Base-by-base conservation (phyloP, 2,888 invertebrate species). In the Eristalis intricaria region DNA sequence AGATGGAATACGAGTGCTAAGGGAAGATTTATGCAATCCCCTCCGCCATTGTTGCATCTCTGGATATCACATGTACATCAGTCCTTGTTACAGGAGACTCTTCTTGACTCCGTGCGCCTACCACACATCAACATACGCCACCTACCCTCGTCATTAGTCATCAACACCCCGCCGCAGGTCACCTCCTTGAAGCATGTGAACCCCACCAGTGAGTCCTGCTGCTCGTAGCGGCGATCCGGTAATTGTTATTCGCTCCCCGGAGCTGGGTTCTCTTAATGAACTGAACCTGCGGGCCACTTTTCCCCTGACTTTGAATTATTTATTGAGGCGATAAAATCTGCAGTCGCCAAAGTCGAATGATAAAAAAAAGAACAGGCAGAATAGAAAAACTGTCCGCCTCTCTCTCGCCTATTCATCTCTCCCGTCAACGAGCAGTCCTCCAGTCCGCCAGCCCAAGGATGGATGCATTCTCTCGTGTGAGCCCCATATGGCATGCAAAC, bases 301-400 rank as follows among this genome's bases (percentile, higher is more conserved):
- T 74, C 43, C 80, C 69, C 76, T 84, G 87, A 87, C 84, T 87
- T 87, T 87, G 84, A 87, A 87, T 87, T 80, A 87, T 87, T 87
- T 87, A 87, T 84, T 70, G 83, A 68, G 74, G 71, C 79, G 74
- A 79, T 78, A 75, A 83, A 87, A 87, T 79, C 87, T 83, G 66
- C 78, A 71, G 74, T 40, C 66, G 32, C 77, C 74, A 43, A 69
- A 77, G 23, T 7, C 11, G 26, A 13, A 26, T 23, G 60, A n/a
- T 1, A 66, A 10, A 75, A 26, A 74, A 40, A 68, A 66, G 50
- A 13, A 78, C 40, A 56, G 22, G 26, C 7, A 11, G 35, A 61
- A 22, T 43, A 75, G 22, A 29, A 61, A 38, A 22, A 65, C 19
- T 10, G 75, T 77, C 81, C 76, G 19, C 50, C 50, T 50, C 50